A percentile compares a stretch with the other conserved stretches of the same genome.
phyloP scores from a whole-genome alignment of 2,113 vertebrate species.

The Callorhinus ursinus region DNA sequence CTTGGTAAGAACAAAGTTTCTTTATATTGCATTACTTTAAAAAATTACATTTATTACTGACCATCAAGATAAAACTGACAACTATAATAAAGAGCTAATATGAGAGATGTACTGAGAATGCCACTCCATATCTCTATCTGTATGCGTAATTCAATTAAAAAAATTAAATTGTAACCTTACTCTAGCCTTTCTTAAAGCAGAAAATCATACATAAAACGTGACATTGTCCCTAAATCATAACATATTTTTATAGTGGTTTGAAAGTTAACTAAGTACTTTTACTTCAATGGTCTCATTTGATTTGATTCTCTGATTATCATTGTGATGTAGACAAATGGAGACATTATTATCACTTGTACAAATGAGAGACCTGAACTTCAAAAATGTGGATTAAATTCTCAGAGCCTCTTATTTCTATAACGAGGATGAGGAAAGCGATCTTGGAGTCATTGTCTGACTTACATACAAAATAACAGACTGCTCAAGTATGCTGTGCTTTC shows the following conservation, averaged over 20 bases:
- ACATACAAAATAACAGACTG: not conserved
- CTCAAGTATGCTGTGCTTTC: not conserved
- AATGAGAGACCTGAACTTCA: not conserved
- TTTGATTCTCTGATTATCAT: conserved; percentile 40
- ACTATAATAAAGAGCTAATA: conserved; percentile 55
- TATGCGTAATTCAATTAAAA: conserved; percentile 58
- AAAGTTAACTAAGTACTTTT: conserved; percentile 45
- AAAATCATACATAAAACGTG: conserved; percentile 8
- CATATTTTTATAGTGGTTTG: not conserved
- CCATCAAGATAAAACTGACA: conserved; percentile 64
- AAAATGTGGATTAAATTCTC: not conserved
- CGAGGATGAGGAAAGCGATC: not conserved
- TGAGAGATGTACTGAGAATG: conserved; percentile 46
- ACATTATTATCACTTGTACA: not conserved
- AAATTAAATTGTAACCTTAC: conserved; percentile 67
- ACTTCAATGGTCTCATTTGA: conserved; percentile 48
- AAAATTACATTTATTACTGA: conserved; percentile 60
- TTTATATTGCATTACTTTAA: conserved; percentile 52
- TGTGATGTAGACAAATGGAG: not conserved
- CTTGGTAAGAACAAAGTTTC: conserved; percentile 33
- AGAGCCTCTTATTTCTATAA: not conserved
- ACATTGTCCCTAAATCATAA: not conserved
- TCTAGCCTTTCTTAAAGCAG: conserved; percentile 4
- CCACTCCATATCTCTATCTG: conserved; percentile 23
- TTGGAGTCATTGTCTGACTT: not conserved